Evolutionary conservation across 2,113 vertebrate species (phyloP).

Genomic region (Oxyura jamaicensis): DNA sequence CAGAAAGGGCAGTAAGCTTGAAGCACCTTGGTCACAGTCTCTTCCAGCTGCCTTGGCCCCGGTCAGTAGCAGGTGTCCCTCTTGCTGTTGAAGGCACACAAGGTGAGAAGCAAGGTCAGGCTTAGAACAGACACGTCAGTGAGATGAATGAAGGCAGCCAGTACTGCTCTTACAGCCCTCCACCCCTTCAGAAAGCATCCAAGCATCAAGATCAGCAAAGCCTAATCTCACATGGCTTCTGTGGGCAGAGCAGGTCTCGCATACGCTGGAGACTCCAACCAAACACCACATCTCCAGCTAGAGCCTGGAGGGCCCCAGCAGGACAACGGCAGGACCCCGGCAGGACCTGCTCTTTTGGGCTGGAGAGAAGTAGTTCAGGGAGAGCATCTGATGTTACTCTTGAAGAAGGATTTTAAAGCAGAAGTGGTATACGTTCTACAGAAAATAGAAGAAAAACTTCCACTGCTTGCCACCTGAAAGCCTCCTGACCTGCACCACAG

Average conservation of each 20-base stretch:
- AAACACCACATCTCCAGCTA: too few species aligned
- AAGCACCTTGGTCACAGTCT: neutral
- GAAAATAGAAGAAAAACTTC: neutral
- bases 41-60: neutral
- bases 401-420: accelerated
- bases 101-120: neutral
- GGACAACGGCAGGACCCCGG: too few species aligned
- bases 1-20: neutral
- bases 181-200: neutral
- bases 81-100: neutral
- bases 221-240: accelerated
- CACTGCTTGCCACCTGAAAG: neutral
- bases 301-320: neutral
- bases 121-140: accelerated
- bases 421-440: neutral
- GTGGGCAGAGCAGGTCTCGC: neutral
- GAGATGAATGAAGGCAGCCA: neutral
- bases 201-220: neutral
- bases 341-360: neutral
- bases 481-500: neutral
- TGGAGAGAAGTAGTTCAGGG: neutral
- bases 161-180: neutral
- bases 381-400: neutral
- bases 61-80: accelerated
- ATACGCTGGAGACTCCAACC: too few species aligned